Percentiles rank a stretch among this genome's conserved stretches.
Conservation (phyloP, 2,113 vertebrate species). For the Danio rerio region DNA sequence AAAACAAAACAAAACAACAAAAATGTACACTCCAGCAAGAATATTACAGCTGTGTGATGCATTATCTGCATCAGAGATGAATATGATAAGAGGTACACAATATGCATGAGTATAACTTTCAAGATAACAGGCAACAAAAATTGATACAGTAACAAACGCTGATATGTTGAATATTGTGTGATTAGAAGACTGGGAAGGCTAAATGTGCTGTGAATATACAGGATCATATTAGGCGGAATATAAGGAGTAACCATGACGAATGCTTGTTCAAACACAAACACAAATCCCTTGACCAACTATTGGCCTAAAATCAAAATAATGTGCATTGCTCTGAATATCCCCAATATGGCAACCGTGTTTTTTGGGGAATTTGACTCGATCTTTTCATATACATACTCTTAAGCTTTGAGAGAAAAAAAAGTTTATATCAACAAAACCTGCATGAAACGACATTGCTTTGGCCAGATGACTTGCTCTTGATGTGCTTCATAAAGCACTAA, state of each 20-base stretch:
- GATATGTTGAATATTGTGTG: conserved; percentile 57
- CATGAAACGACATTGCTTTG: conserved; percentile 72
- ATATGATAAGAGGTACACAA: conserved; percentile 5
- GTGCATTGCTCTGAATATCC: conserved; percentile 41
- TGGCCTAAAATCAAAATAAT: conserved; percentile 52
- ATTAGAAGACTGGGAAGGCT: conserved; percentile 41
- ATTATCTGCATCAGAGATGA: not conserved
- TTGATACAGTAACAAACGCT: conserved; percentile 55
- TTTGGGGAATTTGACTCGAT: conserved; percentile 29
- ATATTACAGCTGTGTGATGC: conserved; percentile 30
- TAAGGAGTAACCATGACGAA: conserved; percentile 53
- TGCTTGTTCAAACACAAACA: conserved; percentile 36
- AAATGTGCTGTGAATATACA: conserved; percentile 52
- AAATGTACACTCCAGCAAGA: conserved; percentile 19
- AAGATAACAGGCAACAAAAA: conserved; percentile 66
- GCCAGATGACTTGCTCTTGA: conserved; percentile 74
- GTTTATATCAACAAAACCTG: conserved; percentile 57
- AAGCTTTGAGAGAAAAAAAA: conserved; percentile 15
- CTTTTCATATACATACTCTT: conserved; percentile 32
- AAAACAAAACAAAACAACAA: not conserved
- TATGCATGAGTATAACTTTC: conserved; percentile 39
- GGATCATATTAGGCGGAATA: conserved; percentile 29
- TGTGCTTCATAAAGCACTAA: conserved; percentile 65
- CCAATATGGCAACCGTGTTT: conserved; percentile 26
- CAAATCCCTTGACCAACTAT: not conserved